These are phyloP conservation scores for Aphelenchoides avenae DNA, from an alignment of 1,140 invertebrate genomes.

Conservation along the genomic window DNA sequence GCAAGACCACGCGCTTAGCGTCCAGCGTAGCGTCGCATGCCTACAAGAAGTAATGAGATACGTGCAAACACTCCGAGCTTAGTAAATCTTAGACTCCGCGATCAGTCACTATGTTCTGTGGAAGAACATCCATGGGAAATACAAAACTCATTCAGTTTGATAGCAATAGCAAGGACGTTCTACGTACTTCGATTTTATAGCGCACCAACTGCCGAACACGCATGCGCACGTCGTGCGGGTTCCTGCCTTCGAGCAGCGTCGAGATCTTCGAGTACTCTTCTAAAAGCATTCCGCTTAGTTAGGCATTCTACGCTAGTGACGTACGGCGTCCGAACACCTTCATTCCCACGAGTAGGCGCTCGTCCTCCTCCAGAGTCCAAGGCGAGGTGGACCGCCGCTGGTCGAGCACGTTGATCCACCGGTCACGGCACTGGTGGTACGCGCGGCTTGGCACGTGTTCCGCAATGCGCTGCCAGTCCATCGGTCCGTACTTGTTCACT, in stretches of 20 bases:
- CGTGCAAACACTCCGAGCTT: not conserved
- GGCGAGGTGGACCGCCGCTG: slow-evolving; percentile 38
- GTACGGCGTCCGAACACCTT: slow-evolving; percentile 24
- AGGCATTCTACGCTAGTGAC: not conserved
- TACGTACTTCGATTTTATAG: slow-evolving; percentile 39
- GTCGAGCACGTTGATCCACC: slow-evolving; percentile 37
- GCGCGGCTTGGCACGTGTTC: slow-evolving; percentile 17
- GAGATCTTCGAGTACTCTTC: slow-evolving; percentile 37
- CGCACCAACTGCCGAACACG: slow-evolving; percentile 30
- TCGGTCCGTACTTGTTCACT: slow-evolving; percentile 39
- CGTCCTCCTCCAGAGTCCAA: slow-evolving; percentile 34
- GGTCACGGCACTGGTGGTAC: slow-evolving; percentile 33
- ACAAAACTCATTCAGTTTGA: not conserved
- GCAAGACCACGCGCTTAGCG: no score
- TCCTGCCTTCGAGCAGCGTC: slow-evolving; percentile 33
- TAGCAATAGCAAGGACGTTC: not conserved
- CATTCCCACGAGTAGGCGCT: slow-evolving; percentile 31
- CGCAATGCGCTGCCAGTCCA: slow-evolving; percentile 38
- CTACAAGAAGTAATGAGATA: slow-evolving; percentile 1
- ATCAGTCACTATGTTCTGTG: slow-evolving; percentile 6
- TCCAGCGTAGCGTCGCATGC: no score
- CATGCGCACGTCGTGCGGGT: slow-evolving; percentile 34
- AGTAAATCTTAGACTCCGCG: not conserved
- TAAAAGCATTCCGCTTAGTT: not conserved
- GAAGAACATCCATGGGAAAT: slow-evolving; percentile 20